Percentiles rank a stretch among this genome's conserved stretches.
These are phyloP conservation scores for chimpanzee (Pan troglodytes) DNA, from an alignment of 2,113 vertebrate species.

Conservation along the genomic window NHGRI_mPanTro3-v2.1_pri NC_072401.2:162958001-162958500, in stretches of 20 bases:
- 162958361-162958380: conserved; percentile 42
- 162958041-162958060: neutral
- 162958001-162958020: neutral
- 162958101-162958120: neutral
- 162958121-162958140: neutral
- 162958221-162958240: neutral
- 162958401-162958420: conserved; percentile 50
- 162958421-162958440: conserved; percentile 47
- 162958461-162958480: neutral
- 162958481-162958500: neutral
- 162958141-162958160: neutral
- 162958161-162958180: neutral
- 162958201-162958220: neutral
- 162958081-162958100: neutral
- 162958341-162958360: conserved; percentile 45
- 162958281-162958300: neutral
- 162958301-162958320: conserved; percentile 73
- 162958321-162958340: conserved; percentile 12
- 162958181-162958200: neutral
- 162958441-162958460: conserved; percentile 45
- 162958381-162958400: neutral
- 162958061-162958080: neutral
- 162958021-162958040: neutral
- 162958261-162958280: conserved; percentile 14
- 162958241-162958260: conserved; percentile 49